Evolutionary conservation across 1,140 invertebrate genomes (phyloP), one percentile per base, ranked within the genome.

Genomic region (Pseudomyrmex flavicornis): DNA sequence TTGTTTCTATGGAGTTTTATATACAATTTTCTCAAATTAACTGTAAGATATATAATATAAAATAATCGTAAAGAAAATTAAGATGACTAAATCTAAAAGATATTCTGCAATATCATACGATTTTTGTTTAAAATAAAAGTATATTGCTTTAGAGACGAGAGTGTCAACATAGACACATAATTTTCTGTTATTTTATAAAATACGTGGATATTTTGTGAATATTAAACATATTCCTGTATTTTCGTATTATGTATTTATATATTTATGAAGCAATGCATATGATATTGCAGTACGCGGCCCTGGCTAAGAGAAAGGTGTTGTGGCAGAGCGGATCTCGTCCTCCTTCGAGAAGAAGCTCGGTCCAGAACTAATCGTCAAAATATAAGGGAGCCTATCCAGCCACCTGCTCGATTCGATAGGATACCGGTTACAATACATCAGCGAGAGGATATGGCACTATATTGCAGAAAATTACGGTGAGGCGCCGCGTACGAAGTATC

Each of bases 331-430:
- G 66, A 62, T 56, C 65, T 26, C 62, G 86, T 80, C 61, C 35
- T 35, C 5, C 85, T 79, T 88, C 87, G 86, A 72, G 76, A 87
- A 88, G 88, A 84, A 88, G 82, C 91, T 85, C 83, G 87, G 87
- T 88, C 87, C 89, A 88, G 85, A 87, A 86, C 91, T 91, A 91
- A 91, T 91, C 88, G 91, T 91, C 91, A 91, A 91, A 91, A 91
- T 90, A 90, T 82, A 89, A 88, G 80, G 61, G 65, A 83, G 46
- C 83, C 59, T 26, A 13, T 35, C 83, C 86, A 86, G 91, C 88
- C 91, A 91, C 89, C 91, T 91, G 91, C 91, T 91, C 86, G 85
- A 85, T 91, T 89, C 82, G 90, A 90, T 87, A 87, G 79, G 90
- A 84, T 85, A 76, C 76, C 85, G 54, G 83, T 77, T 84, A 88